Conservation (phyloP, 1,140 invertebrate genomes). For the Conus betulinus region DNA sequence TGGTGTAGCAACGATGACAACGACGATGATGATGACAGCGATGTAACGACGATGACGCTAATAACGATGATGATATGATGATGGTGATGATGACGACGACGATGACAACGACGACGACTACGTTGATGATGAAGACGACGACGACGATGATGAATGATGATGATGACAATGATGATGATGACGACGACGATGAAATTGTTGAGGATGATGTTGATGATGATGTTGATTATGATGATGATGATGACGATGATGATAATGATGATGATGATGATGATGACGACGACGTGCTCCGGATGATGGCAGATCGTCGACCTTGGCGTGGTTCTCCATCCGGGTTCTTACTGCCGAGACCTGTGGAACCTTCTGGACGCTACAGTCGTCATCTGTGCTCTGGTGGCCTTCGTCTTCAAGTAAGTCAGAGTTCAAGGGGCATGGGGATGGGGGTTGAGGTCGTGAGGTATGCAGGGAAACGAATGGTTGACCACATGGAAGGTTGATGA, state of each 20-base stretch:
- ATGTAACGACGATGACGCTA: too few species aligned
- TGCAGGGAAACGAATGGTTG: too few species aligned
- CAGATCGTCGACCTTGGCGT: constrained; percentile 97
- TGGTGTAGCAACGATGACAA: too few species aligned
- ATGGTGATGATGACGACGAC: too few species aligned
- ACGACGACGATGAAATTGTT: neutral
- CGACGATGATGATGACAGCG: too few species aligned
- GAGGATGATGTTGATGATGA: neutral
- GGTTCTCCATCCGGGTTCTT: constrained; percentile 95
- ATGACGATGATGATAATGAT: constrained; percentile 1
- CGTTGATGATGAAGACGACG: too few species aligned
- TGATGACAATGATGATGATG: constrained; percentile 17
- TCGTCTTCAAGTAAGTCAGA: constrained; percentile 88
- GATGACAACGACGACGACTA: too few species aligned
- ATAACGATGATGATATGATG: too few species aligned
- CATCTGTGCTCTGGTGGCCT: constrained; percentile 97
- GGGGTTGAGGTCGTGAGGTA: too few species aligned
- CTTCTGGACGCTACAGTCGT: constrained; percentile 98
- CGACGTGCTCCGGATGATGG: neutral
- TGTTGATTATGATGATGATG: neutral
- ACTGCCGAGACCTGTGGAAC: constrained; percentile 85
- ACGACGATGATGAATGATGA: constrained; percentile 3
- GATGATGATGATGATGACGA: neutral
- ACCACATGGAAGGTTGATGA: too few species aligned
- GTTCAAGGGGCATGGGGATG: too few species aligned